Base-by-base conservation (phyloP, 1,140 invertebrate genomes). In the Elymnias hypermnestra region DNA sequence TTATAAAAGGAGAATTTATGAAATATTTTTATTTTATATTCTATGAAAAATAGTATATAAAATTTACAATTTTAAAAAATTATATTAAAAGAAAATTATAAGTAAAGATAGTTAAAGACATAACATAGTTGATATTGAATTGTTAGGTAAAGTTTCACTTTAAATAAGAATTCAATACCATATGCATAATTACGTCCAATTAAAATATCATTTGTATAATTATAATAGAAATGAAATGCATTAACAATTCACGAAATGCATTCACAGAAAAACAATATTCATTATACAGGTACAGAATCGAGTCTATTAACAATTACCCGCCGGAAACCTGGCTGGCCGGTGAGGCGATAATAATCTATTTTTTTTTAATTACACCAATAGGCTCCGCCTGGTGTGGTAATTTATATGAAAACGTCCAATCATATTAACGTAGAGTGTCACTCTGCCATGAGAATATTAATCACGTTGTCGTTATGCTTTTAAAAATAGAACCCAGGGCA, bases 351-450 rank as follows among this genome's bases (percentile, higher is more conserved):
- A 65, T 65, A 56, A 83, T 83, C 78, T 83, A 68, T 60, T 67
- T 62, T 73, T 21, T 78, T 82, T 83, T 77, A 83, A 77, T 83
- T 74, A 79, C 52, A 68, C 70, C 61, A 68, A 75, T 73, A 79
- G 60, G 65, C 72, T 43, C 72, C 75, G 67, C 73, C 75, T 67
- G 66, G 51, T 57, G 63, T 60, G 61, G 63, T 76, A 72, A 70
- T 76, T 74, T 72, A 68, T 76, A 73, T 64, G 63, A 56, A 72
- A 76, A 74, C 67, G 78, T 83, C 78, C 78, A 83, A 83, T 83
- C 75, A 59, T 62, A 72, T 83, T 79, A 73, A 72, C 71, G 56
- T 64, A 55, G 58, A 71, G 63, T 77, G 74, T 75, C 69, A 74
- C 63, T 71, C 49, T 47, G 55, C 50, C 57, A 52, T 57, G 33